Conservation (phyloP, 1,140 invertebrate genomes). For the Drosophila paulistorum region DNA sequence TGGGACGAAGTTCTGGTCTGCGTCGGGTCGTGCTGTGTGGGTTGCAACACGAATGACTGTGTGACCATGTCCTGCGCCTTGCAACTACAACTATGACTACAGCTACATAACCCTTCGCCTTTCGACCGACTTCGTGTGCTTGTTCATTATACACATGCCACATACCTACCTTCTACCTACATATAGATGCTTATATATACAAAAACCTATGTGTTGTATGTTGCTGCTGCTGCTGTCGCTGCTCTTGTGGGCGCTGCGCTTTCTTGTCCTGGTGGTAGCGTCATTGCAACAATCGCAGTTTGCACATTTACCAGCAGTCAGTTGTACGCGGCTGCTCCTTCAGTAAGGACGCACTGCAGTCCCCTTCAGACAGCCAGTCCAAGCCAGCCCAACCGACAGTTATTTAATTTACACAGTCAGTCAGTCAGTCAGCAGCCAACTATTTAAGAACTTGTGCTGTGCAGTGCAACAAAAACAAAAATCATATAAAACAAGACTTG, state of each 20-base stretch:
- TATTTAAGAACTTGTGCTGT: slow-evolving; percentile 16
- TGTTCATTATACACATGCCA: slow-evolving; percentile 59
- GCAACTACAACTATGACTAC: slow-evolving; percentile 48
- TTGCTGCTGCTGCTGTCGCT: slow-evolving; percentile 16
- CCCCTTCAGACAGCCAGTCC: slow-evolving; percentile 30
- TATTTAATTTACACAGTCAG: slow-evolving; percentile 11
- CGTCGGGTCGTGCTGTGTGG: slow-evolving; percentile 31
- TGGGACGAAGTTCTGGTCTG: slow-evolving; percentile 46
- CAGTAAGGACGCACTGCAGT: slow-evolving; percentile 77
- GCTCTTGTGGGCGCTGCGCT: slow-evolving; percentile 49
- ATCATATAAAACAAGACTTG: slow-evolving; percentile 21
- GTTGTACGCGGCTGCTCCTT: slow-evolving; percentile 77
- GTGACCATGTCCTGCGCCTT: slow-evolving; percentile 33
- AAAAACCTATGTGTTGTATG: slow-evolving; percentile 57
- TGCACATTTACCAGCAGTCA: slow-evolving; percentile 72
- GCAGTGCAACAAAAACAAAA: slow-evolving; percentile 11
- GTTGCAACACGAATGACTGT: slow-evolving; percentile 59
- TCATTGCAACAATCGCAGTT: slow-evolving; percentile 74
- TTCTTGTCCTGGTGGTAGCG: slow-evolving; percentile 37
- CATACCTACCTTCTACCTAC: slow-evolving; percentile 35
- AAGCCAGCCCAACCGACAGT: slow-evolving; percentile 4
- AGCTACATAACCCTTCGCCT: slow-evolving; percentile 75
- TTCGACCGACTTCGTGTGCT: slow-evolving; percentile 55
- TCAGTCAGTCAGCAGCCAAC: slow-evolving; percentile 8
- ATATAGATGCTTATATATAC: slow-evolving; percentile 19